Conservation (phyloP, 2,797 vertebrate genomes). For the Sylvilagus floridanus region DNA sequence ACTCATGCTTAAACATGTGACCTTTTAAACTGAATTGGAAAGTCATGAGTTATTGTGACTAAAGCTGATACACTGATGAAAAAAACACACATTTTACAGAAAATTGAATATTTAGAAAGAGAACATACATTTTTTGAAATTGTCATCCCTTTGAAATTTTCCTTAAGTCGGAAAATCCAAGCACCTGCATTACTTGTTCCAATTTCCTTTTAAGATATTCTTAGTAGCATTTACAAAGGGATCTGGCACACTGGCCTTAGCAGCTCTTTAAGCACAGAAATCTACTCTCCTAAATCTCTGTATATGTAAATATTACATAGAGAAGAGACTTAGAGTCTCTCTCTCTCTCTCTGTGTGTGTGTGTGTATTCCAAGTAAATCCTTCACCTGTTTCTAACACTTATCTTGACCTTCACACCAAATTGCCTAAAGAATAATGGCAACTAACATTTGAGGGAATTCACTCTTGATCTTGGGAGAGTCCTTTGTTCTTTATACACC, state of each 20-base stretch:
- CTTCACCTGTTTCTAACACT: background rate
- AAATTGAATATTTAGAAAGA: conserved; percentile 34
- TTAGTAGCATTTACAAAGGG: background rate
- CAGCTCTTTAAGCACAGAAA: background rate
- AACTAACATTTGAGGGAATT: background rate
- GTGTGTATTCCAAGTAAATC: background rate
- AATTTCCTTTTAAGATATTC: background rate
- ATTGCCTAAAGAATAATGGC: background rate
- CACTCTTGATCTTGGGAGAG: background rate
- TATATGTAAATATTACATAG: background rate
- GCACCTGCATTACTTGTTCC: background rate
- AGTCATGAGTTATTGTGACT: background rate
- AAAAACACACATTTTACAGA: background rate
- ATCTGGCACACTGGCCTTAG: background rate
- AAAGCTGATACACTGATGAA: background rate
- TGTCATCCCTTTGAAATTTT: background rate
- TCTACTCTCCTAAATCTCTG: background rate
- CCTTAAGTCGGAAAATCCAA: background rate
- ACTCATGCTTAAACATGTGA: background rate
- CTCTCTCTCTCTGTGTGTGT: background rate
- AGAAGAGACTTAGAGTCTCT: background rate
- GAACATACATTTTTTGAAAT: background rate
- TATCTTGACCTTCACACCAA: background rate
- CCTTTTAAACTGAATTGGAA: background rate
- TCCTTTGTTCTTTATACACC: background rate